Percentiles rank a stretch among this genome's conserved stretches.
Evolutionary conservation across 2,888 invertebrate genomes (phyloP).

Genomic region (Hypsopygia costalis): DNA sequence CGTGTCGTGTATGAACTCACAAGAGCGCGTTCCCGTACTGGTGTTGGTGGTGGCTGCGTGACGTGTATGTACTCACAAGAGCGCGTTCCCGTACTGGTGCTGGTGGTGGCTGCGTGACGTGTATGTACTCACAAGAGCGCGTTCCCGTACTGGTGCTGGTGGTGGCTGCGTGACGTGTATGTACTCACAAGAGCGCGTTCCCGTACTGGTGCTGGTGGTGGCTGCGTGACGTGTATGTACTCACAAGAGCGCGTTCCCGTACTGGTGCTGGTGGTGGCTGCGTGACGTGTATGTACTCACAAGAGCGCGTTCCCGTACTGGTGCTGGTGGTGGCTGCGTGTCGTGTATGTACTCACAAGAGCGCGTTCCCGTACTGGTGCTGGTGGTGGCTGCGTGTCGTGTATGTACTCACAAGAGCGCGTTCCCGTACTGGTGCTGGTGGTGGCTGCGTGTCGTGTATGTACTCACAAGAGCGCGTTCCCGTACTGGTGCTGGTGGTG

Average conservation of each 20-base stretch:
- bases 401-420: slow-evolving; percentile 90
- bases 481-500: slow-evolving; percentile 97
- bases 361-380: slow-evolving; percentile 96
- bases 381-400: slow-evolving; percentile 91
- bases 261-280: slow-evolving; percentile 95
- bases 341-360: slow-evolving; percentile 89
- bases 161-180: slow-evolving; percentile 86
- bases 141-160: slow-evolving; percentile 83
- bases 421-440: slow-evolving; percentile 97
- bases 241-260: slow-evolving; percentile 95
- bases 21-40: slow-evolving; percentile 80
- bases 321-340: slow-evolving; percentile 82
- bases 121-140: no score
- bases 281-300: slow-evolving; percentile 90
- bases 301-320: slow-evolving; percentile 90
- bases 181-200: slow-evolving; percentile 93
- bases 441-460: slow-evolving; percentile 93
- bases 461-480: slow-evolving; percentile 93
- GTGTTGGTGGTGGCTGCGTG: slow-evolving; percentile 91
- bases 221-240: slow-evolving; percentile 92
- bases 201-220: slow-evolving; percentile 97
- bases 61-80: slow-evolving; percentile 86
- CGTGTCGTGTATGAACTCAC: no score
- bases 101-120: slow-evolving; percentile 67
- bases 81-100: slow-evolving; percentile 86